phyloP scores from a whole-genome alignment of 2,888 invertebrate genomes.

The Hemithea aestivaria region DNA sequence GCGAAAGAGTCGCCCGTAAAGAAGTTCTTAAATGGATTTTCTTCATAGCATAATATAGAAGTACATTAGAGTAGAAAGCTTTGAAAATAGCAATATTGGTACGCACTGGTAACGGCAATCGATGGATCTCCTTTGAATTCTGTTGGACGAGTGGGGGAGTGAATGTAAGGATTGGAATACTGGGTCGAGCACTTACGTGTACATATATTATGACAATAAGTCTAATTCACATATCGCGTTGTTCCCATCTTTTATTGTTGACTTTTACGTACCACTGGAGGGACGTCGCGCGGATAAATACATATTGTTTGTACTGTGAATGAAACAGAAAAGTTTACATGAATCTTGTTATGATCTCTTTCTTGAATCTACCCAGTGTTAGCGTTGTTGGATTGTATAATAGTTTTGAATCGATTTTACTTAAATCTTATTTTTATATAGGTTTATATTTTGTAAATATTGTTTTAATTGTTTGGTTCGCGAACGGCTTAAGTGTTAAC shows the following conservation, averaged over 20 bases:
- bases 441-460: conserved; percentile 69
- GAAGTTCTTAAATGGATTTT: conserved; percentile 40
- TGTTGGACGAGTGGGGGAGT: conserved; percentile 41
- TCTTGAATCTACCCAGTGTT: conserved; percentile 77
- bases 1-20: no score
- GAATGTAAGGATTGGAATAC: conserved; percentile 51
- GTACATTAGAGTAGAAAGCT: conserved; percentile 51
- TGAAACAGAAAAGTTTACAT: conserved; percentile 50
- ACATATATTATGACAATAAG: conserved; percentile 69
- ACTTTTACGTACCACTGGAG: conserved; percentile 15
- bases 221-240: conserved; percentile 70
- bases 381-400: conserved; percentile 66
- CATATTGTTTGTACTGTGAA: conserved; percentile 9
- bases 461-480: conserved; percentile 39
- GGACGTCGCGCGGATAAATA: background rate
- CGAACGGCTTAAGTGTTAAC: conserved; percentile 59
- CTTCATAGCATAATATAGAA: conserved; percentile 63
- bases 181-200: conserved; percentile 70
- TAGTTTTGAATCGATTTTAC: conserved; percentile 58
- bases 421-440: conserved; percentile 67
- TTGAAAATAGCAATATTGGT: conserved; percentile 32
- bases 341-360: conserved; percentile 78
- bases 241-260: conserved; percentile 55
- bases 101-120: conserved; percentile 33
- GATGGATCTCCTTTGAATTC: conserved; percentile 58